Base-by-base conservation (phyloP, 2,888 invertebrate genomes). In the Crepidodera aurea region DNA sequence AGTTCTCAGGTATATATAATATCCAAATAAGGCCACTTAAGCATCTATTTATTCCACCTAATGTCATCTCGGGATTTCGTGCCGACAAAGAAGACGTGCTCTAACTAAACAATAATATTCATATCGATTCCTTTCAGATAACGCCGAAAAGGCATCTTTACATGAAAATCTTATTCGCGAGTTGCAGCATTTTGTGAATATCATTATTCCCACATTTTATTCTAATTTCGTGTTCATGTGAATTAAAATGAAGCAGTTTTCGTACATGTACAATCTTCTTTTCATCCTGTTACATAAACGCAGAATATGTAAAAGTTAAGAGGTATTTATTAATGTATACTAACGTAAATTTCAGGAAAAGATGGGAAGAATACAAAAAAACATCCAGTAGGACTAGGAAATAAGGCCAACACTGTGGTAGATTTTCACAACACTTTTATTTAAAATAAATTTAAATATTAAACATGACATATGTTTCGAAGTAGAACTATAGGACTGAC, bases 111-210 rank as follows among this genome's bases (percentile, higher is more conserved):
- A 58, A 62, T 62, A 58, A 58, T 62, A 54, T 53, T 62, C 58
- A 62, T 63, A 66, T 63, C 54, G 66, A 66, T 66, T 58, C 51
- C 56, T 48, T 62, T 60, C 19, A 66, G 66, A 66, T 66, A 58
- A 48, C 34, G 42, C 63, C 66, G 57, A 63, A 63, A 60, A 46
- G 51, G 53, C 44, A 32, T 39, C 53, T 53, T 53, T 15, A 53
- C 53, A 50, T 25, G 53, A 54, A 59, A 50, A 51, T 56, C 12
- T 40, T 50, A 51, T 29, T 50, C 39, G 12, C 15, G 12, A 40
- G 16, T 18, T 13, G 37, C 13, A 57, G 32, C 37, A 25, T 50
- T 58, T 50, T 34, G 50, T 58, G 57, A 50, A 58, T 58, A 50
- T 34, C 56, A 48, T 50, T 46, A 46, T 44, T 55, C 44, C 34